Base-by-base conservation (phyloP, 2,888 invertebrate genomes). In the Rhorus exstirpatorius region DNA sequence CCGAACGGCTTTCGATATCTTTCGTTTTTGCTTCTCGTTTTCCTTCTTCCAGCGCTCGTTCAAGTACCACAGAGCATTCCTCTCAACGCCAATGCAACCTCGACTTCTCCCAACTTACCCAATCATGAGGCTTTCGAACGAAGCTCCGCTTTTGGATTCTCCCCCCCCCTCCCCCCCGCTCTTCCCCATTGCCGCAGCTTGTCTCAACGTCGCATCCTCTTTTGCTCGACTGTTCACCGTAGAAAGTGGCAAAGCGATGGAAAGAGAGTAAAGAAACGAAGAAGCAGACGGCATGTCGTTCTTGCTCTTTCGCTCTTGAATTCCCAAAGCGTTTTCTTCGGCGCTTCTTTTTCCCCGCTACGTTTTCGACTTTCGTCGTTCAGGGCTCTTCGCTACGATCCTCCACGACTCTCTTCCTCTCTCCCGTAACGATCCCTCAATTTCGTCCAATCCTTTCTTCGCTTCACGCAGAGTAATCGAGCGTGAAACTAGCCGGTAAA, bases 401-500 rank as follows among this genome's bases (percentile, higher is more conserved):
- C 70, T 68, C 53, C 44, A 55, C 38, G 83, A 81, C 85, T 86
- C 85, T 78, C 79, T 84, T 82, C 79, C 78, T 71, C 71, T n/a
- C n/a, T n/a, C n/a, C n/a, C n/a, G n/a, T n/a, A n/a, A n/a, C 84
- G 81, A 75, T 75, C 81, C 79, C 86, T 86, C 88, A 90, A 89
- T 90, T 89, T 90, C 88, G 83, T 85, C 86, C 90, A 88, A 90
- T 90, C 88, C 88, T 91, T 89, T 88, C 89, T 87, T 88, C 88
- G 88, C 88, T 90, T 89, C 89, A 88, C 87, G 86, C 87, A 87
- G 26, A 85, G 90, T 91, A 92, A 91, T 91, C 88, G 90, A 91
- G 89, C 87, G 89, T 90, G 89, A 91, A 91, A 91, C 91, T 90
- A 89, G 89, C 89, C 87, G 83, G 89, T 87, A 87, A 89, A 88